Conservation (phyloP, 2,797 vertebrate genomes). For the Paguma larvata region DNA sequence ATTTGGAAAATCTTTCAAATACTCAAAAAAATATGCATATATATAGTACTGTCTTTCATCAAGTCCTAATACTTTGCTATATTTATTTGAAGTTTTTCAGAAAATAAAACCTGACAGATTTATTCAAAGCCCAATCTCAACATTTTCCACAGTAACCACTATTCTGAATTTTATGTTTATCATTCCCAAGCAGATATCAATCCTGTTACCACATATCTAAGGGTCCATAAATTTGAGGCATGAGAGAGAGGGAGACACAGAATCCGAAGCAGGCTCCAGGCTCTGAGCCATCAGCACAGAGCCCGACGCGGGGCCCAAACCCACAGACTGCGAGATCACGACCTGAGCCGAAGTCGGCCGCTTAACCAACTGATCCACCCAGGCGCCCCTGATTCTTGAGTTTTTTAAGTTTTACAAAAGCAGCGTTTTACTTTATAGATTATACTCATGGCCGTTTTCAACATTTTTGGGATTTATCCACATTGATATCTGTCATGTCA, state of each 20-base stretch:
- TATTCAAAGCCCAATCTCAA: neutral
- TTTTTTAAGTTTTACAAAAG: constrained; percentile 25
- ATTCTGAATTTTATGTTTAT: neutral
- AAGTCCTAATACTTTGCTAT: neutral
- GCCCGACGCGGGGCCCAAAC: too few relatives aligned
- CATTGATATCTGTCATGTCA: neutral
- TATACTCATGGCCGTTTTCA: neutral
- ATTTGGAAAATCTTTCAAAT: constrained; percentile 44
- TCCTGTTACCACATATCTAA: neutral
- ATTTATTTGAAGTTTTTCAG: constrained; percentile 17
- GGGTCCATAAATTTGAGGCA: neutral
- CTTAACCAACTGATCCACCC: too few relatives aligned
- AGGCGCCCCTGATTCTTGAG: neutral
- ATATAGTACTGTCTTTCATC: neutral
- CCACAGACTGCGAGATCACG: too few relatives aligned
- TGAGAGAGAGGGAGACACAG: too few relatives aligned
- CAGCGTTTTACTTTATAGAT: neutral
- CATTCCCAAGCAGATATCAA: neutral
- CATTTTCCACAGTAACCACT: neutral
- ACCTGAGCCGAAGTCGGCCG: too few relatives aligned
- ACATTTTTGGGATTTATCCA: neutral
- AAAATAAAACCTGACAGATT: neutral
- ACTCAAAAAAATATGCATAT: neutral
- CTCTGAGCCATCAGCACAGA: too few relatives aligned
- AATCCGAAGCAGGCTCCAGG: too few relatives aligned